These are phyloP conservation scores for Parazoanthus darwini DNA, from an alignment of 92 coral and sea anemone genomes.

Conservation along the genomic window DNA sequence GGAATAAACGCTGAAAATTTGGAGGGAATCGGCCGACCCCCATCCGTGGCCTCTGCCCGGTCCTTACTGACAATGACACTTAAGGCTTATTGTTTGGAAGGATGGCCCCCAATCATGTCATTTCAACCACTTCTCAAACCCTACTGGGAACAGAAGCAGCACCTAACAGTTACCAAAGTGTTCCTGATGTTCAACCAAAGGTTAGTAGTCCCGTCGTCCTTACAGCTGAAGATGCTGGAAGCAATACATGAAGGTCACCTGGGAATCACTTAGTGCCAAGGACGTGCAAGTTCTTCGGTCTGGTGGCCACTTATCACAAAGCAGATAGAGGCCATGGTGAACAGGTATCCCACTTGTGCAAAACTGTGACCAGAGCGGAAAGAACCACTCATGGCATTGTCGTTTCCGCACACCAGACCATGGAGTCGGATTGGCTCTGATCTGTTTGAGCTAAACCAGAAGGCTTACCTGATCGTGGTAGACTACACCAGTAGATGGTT, in stretches of 20 bases:
- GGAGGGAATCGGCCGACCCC: no score
- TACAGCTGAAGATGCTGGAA: slow-evolving; percentile 49
- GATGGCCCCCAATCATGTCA: slow-evolving; percentile 59
- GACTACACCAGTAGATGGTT: not conserved
- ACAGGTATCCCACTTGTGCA: slow-evolving; percentile 49
- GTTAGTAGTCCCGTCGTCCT: slow-evolving; percentile 46
- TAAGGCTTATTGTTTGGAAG: slow-evolving; percentile 46
- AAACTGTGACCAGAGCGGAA: slow-evolving; percentile 40
- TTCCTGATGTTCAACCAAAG: slow-evolving; percentile 43
- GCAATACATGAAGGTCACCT: slow-evolving; percentile 51
- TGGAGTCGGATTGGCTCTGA: slow-evolving; percentile 32
- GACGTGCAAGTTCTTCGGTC: slow-evolving; percentile 39
- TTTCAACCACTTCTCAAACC: slow-evolving; percentile 40
- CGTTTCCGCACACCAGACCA: slow-evolving; percentile 30
- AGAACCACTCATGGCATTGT: slow-evolving; percentile 53
- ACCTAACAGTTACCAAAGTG: slow-evolving; percentile 28
- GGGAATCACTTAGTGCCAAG: slow-evolving; percentile 48
- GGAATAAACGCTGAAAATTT: no score
- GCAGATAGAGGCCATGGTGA: slow-evolving; percentile 51
- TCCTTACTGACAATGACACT: no score
- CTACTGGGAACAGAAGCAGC: slow-evolving; percentile 39
- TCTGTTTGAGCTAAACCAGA: no score
- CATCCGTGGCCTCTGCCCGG: no score
- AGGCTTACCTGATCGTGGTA: no score
- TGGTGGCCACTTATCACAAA: slow-evolving; percentile 56